Evolutionary conservation across 2,113 vertebrate genomes (phyloP).

Genomic region (Xerus inauris): DNA sequence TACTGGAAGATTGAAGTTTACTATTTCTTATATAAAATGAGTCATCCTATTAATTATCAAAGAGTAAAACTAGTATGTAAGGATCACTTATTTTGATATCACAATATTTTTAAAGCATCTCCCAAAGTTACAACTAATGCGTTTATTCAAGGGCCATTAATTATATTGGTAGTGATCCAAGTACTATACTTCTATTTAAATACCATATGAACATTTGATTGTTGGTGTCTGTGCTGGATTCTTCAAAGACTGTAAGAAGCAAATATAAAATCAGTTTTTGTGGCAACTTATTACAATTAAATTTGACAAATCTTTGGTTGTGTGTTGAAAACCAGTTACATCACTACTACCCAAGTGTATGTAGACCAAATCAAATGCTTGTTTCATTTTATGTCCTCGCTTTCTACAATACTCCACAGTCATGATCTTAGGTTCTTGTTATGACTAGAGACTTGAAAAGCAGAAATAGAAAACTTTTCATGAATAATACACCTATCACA

Average conservation of each 20-base stretch:
- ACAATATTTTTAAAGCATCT: constrained; percentile 20
- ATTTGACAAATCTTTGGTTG: not conserved
- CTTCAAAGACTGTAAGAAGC: not conserved
- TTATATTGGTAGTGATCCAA: constrained; percentile 2
- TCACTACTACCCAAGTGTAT: not conserved
- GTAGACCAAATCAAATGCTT: not conserved
- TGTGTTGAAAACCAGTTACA: not conserved
- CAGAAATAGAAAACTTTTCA: not conserved
- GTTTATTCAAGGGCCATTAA: not conserved
- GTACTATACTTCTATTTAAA: not conserved
- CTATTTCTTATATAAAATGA: not conserved
- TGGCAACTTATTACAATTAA: not conserved
- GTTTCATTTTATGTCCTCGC: constrained; percentile 28
- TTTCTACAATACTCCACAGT: not conserved
- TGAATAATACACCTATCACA: not conserved
- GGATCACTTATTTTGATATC: not conserved
- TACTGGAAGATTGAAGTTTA: not conserved
- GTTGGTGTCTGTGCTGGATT: not conserved
- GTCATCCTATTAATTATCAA: not conserved
- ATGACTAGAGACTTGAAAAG: not conserved
- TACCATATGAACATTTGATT: not conserved
- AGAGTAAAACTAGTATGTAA: not conserved
- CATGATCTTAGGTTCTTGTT: not conserved
- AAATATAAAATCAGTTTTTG: constrained; percentile 16
- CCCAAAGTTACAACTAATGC: not conserved